Base-by-base conservation (phyloP, 2,797 vertebrate species). In the Alfaro cultratus region DNA sequence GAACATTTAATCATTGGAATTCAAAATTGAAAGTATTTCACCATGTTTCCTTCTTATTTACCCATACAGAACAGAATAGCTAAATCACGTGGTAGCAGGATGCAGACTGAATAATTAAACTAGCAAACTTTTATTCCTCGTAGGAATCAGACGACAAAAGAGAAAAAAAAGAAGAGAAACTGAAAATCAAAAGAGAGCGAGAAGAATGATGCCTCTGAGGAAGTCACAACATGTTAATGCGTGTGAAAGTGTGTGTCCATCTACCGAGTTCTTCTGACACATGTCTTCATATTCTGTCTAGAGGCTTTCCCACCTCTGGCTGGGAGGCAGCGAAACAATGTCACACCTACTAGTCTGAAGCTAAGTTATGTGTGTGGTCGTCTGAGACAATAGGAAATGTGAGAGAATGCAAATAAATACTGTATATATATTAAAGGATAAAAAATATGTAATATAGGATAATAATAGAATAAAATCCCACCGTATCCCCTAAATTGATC, bases 151-250 rank as follows among this genome's bases (percentile, higher is more conserved):
- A 47, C 18, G 15, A 53, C 1, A 51, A 55, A 82, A 73, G 0
- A 1, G 11, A 31, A 53, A 60, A 47, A 36, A n/a, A 77, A 16
- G 5, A 62, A 75, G 57, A 47, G 62, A 26, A 77, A 43, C 23
- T 1, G 75, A 76, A 77, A 81, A 51, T 81, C 74, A 87, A 26
- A 75, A 70, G 71, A 81, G 45, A 83, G 55, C 82, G 74, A 85
- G 87, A 82, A 91, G 84, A 77, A 45, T 62, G 67, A 78, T 85
- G 87, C 80, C 90, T 91, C 60, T 72, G 73, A 85, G 86, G 80
- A 64, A 83, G 73, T 62, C 45, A 46, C 80, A 64, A 31, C 67
- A 83, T 78, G 41, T 84, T 76, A 77, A 51, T 80, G 11, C 1
- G 26, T 57, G 53, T 57, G 53, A 57, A 57, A n/a, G 77, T 80